Evolutionary conservation across 2,797 vertebrate genomes (phyloP).

Genomic region (Phrynocephalus vlangalii): DNA sequence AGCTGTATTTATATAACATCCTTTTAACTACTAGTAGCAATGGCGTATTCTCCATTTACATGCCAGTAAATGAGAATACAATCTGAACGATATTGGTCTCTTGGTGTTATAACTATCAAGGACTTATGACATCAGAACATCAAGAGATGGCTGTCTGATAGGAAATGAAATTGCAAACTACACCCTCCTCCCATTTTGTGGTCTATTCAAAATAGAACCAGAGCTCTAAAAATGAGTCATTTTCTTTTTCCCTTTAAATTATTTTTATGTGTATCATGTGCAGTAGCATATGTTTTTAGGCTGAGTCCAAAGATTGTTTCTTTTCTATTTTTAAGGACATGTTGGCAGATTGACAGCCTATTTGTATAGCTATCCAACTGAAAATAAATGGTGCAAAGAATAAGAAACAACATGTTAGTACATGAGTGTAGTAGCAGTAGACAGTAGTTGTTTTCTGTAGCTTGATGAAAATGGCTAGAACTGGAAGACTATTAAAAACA

Average conservation of each 20-base stretch:
- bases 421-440: neutral
- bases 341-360: neutral
- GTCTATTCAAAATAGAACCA: slow-evolving; percentile 14
- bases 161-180: slow-evolving; percentile 1
- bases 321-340: neutral
- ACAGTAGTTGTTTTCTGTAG: neutral
- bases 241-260: slow-evolving; percentile 15
- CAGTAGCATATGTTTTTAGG: slow-evolving; percentile 3
- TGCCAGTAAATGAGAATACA: slow-evolving; percentile 14
- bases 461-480: neutral
- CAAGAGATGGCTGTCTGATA: neutral
- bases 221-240: slow-evolving; percentile 23
- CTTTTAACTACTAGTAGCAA: neutral
- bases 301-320: neutral
- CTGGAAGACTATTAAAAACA: slow-evolving; percentile 19
- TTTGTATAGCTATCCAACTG: neutral
- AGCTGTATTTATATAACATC: neutral
- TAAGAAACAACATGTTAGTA: neutral
- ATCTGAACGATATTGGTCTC: neutral
- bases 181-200: neutral
- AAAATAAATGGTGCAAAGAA: neutral
- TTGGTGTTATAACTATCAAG: slow-evolving; percentile 3
- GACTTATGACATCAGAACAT: slow-evolving; percentile 13
- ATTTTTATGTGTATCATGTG: neutral
- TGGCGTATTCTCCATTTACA: neutral